Evolutionary conservation across 2,888 invertebrate genomes (phyloP).

Genomic region (Balanococcus diminutus): DNA sequence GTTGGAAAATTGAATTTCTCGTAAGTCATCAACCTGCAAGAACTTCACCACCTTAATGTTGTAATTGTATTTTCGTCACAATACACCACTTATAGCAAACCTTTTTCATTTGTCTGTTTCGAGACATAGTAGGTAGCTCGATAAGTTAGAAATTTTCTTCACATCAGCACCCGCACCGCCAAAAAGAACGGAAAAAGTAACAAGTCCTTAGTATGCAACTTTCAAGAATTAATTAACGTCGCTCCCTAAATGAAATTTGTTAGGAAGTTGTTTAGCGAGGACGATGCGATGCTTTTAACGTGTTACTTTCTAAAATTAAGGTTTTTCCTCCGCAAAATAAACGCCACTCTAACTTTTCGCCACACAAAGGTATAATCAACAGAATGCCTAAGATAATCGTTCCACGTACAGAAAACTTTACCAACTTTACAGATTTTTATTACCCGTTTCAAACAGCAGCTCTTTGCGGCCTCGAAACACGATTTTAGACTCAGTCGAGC

Average conservation of each 20-base stretch:
- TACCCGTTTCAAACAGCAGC: neutral
- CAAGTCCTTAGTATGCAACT: neutral
- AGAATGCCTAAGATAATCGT: constrained; percentile 4
- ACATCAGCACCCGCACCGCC: too few species aligned
- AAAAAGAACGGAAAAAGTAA: neutral
- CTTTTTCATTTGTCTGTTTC: neutral
- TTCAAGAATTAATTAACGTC: neutral
- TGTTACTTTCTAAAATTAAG: constrained; percentile 34
- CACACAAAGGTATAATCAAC: constrained; percentile 29
- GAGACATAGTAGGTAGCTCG: too few species aligned
- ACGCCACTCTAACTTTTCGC: constrained; percentile 2
- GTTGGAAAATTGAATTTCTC: too few species aligned
- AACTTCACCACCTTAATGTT: too few species aligned
- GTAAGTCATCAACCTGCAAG: too few species aligned
- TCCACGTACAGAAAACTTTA: constrained; percentile 2
- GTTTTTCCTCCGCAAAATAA: neutral
- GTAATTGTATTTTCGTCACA: too few species aligned
- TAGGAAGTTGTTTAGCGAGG: neutral
- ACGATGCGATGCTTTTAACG: constrained; percentile 3
- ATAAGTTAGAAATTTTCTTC: too few species aligned
- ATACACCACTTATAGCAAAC: too few species aligned
- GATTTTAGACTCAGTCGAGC: neutral
- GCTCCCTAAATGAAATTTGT: constrained; percentile 13
- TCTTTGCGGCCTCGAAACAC: neutral
- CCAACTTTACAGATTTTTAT: constrained; percentile 24